Base-by-base conservation (phyloP, 1,140 invertebrate genomes). In the Camponotus floridanus region DNA sequence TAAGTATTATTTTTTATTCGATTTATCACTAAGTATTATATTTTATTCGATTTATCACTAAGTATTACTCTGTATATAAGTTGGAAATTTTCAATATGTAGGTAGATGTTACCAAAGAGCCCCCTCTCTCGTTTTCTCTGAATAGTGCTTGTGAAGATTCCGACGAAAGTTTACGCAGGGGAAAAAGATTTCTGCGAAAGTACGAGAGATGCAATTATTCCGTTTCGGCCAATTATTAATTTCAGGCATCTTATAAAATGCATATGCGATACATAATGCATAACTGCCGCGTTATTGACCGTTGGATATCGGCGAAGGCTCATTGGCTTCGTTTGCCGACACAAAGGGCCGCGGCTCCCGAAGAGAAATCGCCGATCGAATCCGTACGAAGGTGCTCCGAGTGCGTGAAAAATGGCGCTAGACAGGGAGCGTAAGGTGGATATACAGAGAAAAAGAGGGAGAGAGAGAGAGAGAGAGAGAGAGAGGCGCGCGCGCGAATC, bases 331-430 rank as follows among this genome's bases (percentile, higher is more conserved):
- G 79, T 74, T 83, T 61, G 68, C 68, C 79, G 81, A 8, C 76
- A 81, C 76, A 70, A 67, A 74, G 68, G 26, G 61, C 31, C 78
- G 67, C 79, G 84, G 85, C 88, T 87, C 85, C 88, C 88, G 73
- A 78, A 89, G 88, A 84, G 88, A 89, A 90, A 87, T 87, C 85
- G 88, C 33, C 68, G 57, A 86, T 86, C 76, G 83, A 83, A 83
- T 83, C 79, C 68, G 67, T 70, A 78, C 85, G 65, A 76, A 67
- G 87, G 80, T 71, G 71, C 73, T 65, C 79, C 64, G 71, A 83
- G 89, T 84, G 89, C 86, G 83, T 90, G 88, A 90, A 90, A 90
- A 91, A 91, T 91, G 90, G 86, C 78, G 79, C 81, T 68, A 61
- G 88, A 90, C 48, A 80, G 65, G 80, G 57, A 64, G 70, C 76